Base-by-base conservation (phyloP, 2,888 invertebrate species). In the Phorcus lineatus region DNA sequence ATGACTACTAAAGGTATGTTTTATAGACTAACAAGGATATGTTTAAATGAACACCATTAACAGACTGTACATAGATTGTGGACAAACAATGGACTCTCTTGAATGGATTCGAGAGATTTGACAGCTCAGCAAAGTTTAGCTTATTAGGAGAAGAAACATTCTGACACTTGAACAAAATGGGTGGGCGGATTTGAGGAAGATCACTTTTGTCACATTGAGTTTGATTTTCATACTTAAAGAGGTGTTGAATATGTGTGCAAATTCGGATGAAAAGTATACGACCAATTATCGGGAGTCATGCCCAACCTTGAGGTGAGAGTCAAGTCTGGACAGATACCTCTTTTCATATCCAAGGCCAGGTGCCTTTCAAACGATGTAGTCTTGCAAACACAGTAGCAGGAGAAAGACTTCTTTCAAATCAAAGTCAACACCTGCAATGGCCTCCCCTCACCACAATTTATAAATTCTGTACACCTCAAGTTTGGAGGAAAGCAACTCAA, bases 151-250 rank as follows among this genome's bases (percentile, higher is more conserved):
- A 11, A 36, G 19, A 36, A 17, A 31, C 70, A 36, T 70, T 70
- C 28, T 70, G 70, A 70, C 70, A 70, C 70, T 36, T 70, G 36
- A 31, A 70, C 70, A 70, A 40, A 70, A 70, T 70, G 70, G 70
- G 70, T 40, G 70, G 40, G 70, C 36, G 40, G 70, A 40, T 36
- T 70, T 70, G 9, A n/a, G n/a, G 70, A 31, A 36, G 70, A 70
- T 70, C 70, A 31, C 70, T 70, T 70, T 70, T 70, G 70, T 70
- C 70, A 28, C 36, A 40, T 70, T 16, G 70, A 70, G 70, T 70
- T 70, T 70, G 70, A 70, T 70, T 70, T 70, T 70, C 62, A 62
- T 62, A 62, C 62, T 62, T 62, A 62, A 62, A 62, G 62, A 62
- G 62, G 70, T 70, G 70, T 36, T 17, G 40, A 70, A 70, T 40